Evolutionary conservation across 2,888 invertebrate species (phyloP).

Genomic region (Homarus gammarus): DNA sequence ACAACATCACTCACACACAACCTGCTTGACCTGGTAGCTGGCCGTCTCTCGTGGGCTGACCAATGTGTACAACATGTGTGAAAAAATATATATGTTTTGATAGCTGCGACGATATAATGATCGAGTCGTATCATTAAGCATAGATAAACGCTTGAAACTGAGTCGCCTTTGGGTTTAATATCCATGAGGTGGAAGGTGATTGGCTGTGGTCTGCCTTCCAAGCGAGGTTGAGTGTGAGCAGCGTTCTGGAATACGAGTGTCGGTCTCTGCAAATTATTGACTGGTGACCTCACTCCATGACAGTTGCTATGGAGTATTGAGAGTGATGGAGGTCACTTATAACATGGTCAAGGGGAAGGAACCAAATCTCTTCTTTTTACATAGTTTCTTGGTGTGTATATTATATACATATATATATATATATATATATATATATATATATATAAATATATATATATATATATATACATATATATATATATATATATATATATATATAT

Average conservation of each 20-base stretch:
- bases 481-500: slow-evolving; percentile 18
- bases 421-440: slow-evolving; percentile 20
- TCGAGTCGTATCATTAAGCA: no score
- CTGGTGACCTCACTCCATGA: background rate
- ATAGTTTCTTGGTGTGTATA: background rate
- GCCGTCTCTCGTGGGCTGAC: no score
- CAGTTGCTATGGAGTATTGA: background rate
- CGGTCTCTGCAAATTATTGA: slow-evolving; percentile 10
- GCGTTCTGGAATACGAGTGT: background rate
- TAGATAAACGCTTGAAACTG: no score
- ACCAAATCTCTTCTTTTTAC: background rate
- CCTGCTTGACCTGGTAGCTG: background rate
- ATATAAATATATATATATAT: slow-evolving; percentile 21
- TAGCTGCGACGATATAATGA: no score
- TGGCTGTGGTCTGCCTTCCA: no score
- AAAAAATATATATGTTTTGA: no score
- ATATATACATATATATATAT: slow-evolving; percentile 7
- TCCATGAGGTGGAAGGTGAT: no score
- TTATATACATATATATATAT: slow-evolving; percentile 25
- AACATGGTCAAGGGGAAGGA: background rate
- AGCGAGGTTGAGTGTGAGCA: background rate
- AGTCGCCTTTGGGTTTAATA: no score
- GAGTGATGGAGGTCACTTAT: background rate
- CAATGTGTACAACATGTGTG: no score
- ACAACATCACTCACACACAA: background rate